Evolutionary conservation across 2,888 invertebrate genomes (phyloP).

Genomic region (Microctonus hyperodae): DNA sequence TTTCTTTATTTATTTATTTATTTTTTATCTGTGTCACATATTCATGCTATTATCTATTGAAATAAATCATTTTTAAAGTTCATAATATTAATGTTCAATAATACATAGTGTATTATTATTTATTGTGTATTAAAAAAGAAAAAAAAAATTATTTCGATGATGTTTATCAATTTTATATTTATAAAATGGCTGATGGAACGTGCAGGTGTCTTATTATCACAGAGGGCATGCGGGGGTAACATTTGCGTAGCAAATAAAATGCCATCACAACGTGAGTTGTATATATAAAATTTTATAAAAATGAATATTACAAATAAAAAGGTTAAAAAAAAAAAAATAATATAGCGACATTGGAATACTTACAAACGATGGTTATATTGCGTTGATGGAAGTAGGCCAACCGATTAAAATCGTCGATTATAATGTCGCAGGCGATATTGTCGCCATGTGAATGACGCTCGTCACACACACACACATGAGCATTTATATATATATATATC

Average conservation of each 20-base stretch:
- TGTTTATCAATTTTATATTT: conserved; percentile 11
- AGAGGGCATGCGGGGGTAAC: background rate
- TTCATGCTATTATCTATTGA: background rate
- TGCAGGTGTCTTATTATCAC: conserved; percentile 14
- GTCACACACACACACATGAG: background rate
- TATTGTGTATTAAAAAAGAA: background rate
- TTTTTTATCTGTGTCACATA: too few relatives aligned
- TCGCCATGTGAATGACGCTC: conserved; percentile 28
- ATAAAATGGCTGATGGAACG: conserved; percentile 12
- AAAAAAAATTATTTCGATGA: too few relatives aligned
- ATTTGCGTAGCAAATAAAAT: background rate
- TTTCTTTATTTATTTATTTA: background rate
- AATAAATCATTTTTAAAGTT: background rate
- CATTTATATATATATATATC: background rate
- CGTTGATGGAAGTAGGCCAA: conserved; percentile 34
- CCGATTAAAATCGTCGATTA: conserved; percentile 39
- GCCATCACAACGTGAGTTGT: background rate
- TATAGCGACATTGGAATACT: background rate
- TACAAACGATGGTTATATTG: background rate
- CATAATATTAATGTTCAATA: background rate
- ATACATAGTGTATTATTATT: background rate
- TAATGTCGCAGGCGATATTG: conserved; percentile 37
- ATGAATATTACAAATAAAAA: background rate
- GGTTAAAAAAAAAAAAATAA: background rate
- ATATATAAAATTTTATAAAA: background rate